Conservation (phyloP, 92 coral and sea anemone genomes). For the Chrysogorgia sp. region DNA sequence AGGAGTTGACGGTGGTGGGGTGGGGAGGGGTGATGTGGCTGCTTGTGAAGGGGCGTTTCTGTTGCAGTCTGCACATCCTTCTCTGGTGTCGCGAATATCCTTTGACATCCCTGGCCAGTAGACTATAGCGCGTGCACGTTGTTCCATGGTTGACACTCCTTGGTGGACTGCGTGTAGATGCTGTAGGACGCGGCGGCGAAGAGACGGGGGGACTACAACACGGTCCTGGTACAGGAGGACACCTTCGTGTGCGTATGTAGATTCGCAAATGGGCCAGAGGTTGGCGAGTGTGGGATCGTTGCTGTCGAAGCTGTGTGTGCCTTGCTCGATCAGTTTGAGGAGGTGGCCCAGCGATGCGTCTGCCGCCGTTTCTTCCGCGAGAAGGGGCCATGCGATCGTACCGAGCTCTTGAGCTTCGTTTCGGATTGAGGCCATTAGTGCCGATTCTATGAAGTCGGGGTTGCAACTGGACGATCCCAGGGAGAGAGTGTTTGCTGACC, state of each 20-base stretch:
- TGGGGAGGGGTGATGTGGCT: constrained; percentile 51
- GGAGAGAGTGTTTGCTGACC: constrained; percentile 45
- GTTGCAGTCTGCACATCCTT: constrained; percentile 55
- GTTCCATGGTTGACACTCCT: constrained; percentile 62
- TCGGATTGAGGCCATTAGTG: constrained; percentile 60
- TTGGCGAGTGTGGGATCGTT: constrained; percentile 46
- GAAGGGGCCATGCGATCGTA: constrained; percentile 31
- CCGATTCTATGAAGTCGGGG: constrained; percentile 56
- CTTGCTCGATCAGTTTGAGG: constrained; percentile 58
- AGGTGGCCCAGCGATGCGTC: constrained; percentile 49
- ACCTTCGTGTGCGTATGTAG: constrained; percentile 57
- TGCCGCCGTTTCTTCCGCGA: constrained; percentile 61
- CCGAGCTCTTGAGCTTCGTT: constrained; percentile 52
- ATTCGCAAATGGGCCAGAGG: constrained; percentile 61
- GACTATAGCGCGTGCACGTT: constrained; percentile 48
- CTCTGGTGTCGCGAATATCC: constrained; percentile 55
- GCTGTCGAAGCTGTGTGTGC: constrained; percentile 20
- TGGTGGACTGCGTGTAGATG: constrained; percentile 71
- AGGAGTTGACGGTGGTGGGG: constrained; percentile 67
- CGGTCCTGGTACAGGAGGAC: constrained; percentile 65
- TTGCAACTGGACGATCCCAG: constrained; percentile 56
- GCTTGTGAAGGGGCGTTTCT: constrained; percentile 61
- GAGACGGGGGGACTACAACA: constrained; percentile 63
- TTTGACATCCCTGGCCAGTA: constrained; percentile 44
- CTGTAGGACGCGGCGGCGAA: constrained; percentile 57